Base-by-base conservation (phyloP, 1,140 invertebrate genomes). In the Aphelenchoides avenae region DNA sequence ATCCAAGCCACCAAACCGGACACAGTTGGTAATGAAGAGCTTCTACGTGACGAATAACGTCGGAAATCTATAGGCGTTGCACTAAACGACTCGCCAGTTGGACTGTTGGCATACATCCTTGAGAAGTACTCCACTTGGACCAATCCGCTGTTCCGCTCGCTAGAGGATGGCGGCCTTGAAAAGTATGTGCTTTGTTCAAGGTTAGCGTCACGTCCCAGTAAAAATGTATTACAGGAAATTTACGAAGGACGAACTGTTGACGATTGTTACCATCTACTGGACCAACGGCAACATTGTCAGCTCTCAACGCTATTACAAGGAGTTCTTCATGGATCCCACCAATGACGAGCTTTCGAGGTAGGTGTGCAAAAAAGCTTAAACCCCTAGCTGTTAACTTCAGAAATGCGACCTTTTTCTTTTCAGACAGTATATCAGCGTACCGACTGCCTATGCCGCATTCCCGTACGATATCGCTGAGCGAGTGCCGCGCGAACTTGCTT, bases 241-340 rank as follows among this genome's bases (percentile, higher is more conserved):
- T 66, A 75, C 79, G 5, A 76, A 86, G 39, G 86, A 87, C 42
- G 85, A 88, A 62, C 76, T 91, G 3, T 77, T 91, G 3, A 88
- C 89, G 61, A 90, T 90, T 71, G 70, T 91, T 0, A 91, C 89
- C 87, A 73, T 90, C 20, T 91, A 90, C 74, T 92, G 87, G 85
- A 69, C 85, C 0, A 85, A 85, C 0, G 84, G 84, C 54, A 84
- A 84, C 1, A 87, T 89, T 1, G 87, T 86, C 0, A 86, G 86
- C 0, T 87, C 87, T 0, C 79, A 84, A 68, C 80, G 89, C 49
- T 77, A 89, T 5, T 91, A 90, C 64, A 79, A 85, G 1, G 62
- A 64, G 60, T 26, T 33, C 34, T 29, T 52, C 18, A 5, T 1
- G 15, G 13, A 55, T 61, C 40, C 27, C 15, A 29, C 27, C 1